Evolutionary conservation across 2,113 vertebrate species (phyloP).

Genomic region (Noturus placidus): DNA sequence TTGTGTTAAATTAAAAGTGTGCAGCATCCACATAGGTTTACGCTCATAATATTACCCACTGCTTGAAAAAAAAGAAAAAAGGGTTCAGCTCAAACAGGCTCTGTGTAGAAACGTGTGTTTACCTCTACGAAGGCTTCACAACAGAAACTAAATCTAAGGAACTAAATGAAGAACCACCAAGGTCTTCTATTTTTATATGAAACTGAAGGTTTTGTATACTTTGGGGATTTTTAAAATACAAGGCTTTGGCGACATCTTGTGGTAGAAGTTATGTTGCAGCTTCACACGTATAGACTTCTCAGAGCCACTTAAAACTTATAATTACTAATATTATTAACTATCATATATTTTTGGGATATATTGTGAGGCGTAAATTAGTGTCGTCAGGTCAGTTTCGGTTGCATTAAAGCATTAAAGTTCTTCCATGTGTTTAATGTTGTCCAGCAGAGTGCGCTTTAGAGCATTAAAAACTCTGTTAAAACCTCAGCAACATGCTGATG

Average conservation of each 20-base stretch:
- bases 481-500: not conserved
- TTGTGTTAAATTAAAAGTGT: not conserved
- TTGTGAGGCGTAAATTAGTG: not conserved
- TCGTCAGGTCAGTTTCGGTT: not conserved
- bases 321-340: not conserved
- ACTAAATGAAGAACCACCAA: not conserved
- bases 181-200: not conserved
- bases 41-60: not conserved
- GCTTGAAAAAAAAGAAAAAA: not conserved
- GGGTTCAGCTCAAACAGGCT: too few species aligned
- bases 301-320: not conserved
- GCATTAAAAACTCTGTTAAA: not conserved
- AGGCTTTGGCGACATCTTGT: slow-evolving; percentile 18
- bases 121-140: not conserved
- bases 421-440: not conserved
- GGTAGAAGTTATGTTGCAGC: not conserved
- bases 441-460: slow-evolving; percentile 40
- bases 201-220: not conserved
- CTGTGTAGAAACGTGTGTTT: not conserved
- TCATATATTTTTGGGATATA: not conserved
- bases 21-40: not conserved
- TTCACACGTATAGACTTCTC: not conserved
- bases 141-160: not conserved
- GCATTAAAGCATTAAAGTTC: not conserved
- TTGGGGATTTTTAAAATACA: not conserved